Base-by-base conservation (phyloP, 2,888 invertebrate genomes). In the Eledone cirrhosa region DNA sequence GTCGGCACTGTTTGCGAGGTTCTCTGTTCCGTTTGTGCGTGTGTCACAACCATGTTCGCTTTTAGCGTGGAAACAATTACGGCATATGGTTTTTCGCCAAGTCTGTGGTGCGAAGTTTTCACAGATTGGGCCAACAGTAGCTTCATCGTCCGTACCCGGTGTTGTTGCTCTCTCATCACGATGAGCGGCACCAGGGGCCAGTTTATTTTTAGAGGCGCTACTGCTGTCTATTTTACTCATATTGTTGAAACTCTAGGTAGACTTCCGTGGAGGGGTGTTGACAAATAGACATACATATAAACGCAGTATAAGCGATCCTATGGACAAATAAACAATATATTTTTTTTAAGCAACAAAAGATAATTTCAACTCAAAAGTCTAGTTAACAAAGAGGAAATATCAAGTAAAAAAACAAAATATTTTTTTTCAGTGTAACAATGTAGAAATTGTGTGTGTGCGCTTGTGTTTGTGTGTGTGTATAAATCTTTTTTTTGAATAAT, bases 51-150 rank as follows among this genome's bases (percentile, higher is more conserved):
- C 77, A 77, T 90, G 90, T 80, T 88, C 86, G 27, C 86, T 86
- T 59, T 86, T 83, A 16, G 87, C 81, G 72, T 90, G 87, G 80
- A 90, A 90, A 80, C 90, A 90, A 78, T 91, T 90, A 81, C 88
- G 89, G 86, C 91, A 91, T 41, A 90, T 85, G 47, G 89, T 90
- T 81, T 89, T 90, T 65, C 88, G 83, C 88, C 90, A 91, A 76
- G 89, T 88, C 81, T 91, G 91, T 16, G 91, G 89, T 84, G 91
- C 91, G 84, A 91, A 91, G 72, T 80, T 83, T 3, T 80, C 81
- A 82, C 89, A 89, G 29, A 87, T 85, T 1, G 81, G 79, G 65
- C 83, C 81, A 33, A 80, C 82, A 16, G 78, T 80, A 7, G 77
- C 31, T 24, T 74, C 75, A 33, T 80, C 48, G 24, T 83, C 81